Evolutionary conservation across 2,797 vertebrate genomes (phyloP), one percentile per base, ranked within the genome.

Genomic region (Oceanodroma leucorhoa): DNA sequence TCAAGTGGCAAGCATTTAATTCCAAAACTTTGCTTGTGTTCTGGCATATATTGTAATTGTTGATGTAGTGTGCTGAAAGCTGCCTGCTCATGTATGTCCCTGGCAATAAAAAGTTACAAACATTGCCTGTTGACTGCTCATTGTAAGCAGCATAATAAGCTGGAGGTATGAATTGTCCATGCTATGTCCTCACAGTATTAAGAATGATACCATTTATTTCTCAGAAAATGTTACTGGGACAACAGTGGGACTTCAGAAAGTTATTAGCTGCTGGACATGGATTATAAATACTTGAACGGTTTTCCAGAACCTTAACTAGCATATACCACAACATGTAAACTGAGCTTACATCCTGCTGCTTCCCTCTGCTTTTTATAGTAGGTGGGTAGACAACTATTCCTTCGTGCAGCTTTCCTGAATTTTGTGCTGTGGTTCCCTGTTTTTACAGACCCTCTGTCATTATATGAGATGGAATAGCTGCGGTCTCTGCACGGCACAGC

Each of bases 261-360:
- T 76, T 90, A 10, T 41, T 87, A 81, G 65, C 51, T 79, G 11
- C 73, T 76, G 58, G 46, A 50, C 9, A 4, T 5, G 1, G 61
- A 60, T 23, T 82, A 76, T 84, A 89, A 92, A 79, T 87, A 90
- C 83, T 76, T 72, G 11, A 89, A 51, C 16, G 53, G 32, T 75
- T 87, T 96, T 92, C 66, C 43, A 70, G 71, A 82, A 23, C 46
- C 46, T 92, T 81, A 65, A 41, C 32, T 65, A 65, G 32, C 30
- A 20, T 82, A 27, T 61, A 58, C 46, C 21, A 5, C 69, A 69
- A 21, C 29, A 22, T 29, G 34, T 84, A 84, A 93, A 73, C 38
- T 76, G 67, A 89, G 73, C 81, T 46, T 60, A 10, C 21, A 7
- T 67, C 18, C 9, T 88, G 46, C 34, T 4, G 1, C 70, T 94